These are phyloP conservation scores for Drosophila pectinifera DNA, from an alignment of 1,140 invertebrate species.

Conservation along the genomic window DNA sequence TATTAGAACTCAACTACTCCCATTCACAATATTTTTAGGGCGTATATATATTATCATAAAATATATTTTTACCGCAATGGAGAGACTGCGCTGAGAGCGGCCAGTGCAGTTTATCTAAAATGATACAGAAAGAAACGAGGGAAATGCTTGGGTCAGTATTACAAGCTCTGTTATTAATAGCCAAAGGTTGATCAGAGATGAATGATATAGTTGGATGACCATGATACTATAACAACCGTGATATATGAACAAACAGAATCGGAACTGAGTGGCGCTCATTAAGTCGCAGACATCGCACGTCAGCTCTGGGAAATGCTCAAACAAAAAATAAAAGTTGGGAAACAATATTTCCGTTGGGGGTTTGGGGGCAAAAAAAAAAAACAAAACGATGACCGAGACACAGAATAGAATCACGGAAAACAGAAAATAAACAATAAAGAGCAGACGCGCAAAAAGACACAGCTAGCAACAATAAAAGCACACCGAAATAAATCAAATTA, in stretches of 20 bases:
- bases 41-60: conserved; percentile 9
- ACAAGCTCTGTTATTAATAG: conserved; percentile 41
- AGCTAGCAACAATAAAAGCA: conserved; percentile 33
- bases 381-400: conserved; percentile 34
- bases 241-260: conserved; percentile 49
- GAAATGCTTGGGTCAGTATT: conserved; percentile 51
- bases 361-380: conserved; percentile 9
- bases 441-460: conserved; percentile 43
- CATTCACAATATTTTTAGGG: not conserved
- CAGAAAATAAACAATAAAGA: conserved; percentile 64
- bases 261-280: conserved; percentile 49
- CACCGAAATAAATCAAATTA: conserved; percentile 24
- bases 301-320: conserved; percentile 34
- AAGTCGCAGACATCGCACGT: conserved; percentile 56
- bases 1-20: too few species aligned
- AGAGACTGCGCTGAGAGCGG: conserved; percentile 71
- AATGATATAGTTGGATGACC: conserved; percentile 32
- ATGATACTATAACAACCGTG: conserved; percentile 29
- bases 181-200: conserved; percentile 44
- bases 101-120: conserved; percentile 72
- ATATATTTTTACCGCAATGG: conserved; percentile 66
- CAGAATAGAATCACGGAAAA: conserved; percentile 43
- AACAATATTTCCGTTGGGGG: conserved; percentile 62
- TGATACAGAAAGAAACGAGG: conserved; percentile 56
- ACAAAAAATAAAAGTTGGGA: conserved; percentile 62